Base-by-base conservation (phyloP, 2,113 vertebrate genomes). In the Caracal caracal region DNA sequence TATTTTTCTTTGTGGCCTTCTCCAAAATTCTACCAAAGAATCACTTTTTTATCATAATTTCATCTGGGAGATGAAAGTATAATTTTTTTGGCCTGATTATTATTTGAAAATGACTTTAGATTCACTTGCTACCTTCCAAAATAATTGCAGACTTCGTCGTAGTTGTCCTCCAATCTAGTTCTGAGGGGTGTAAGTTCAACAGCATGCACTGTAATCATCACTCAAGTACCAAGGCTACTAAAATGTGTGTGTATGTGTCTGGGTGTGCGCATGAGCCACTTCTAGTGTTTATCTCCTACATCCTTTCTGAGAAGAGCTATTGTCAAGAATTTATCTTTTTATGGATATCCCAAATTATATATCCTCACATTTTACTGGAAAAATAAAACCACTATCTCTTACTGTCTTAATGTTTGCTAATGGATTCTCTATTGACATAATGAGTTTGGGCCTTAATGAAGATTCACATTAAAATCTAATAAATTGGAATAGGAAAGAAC, bases 11-110 rank as follows among this genome's bases (percentile, higher is more conserved):
- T 96, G 19, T 12, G 10, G 84, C 26, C 1, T 7, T 84, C 43
- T 61, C 68, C 15, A 91, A 75, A 88, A 80, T 11, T n/a, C 11
- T 80, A 95, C 63, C 9, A 40, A 96, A 40, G 30, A 93, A 35
- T 66, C 16, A 26, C 43, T 90, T 10, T 65, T 96, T 91, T 68
- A 70, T 70, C 40, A 80, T 79, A 56, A 30, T 90, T 73, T 96
- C 20, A 78, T 86, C 17, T 61, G 12, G 93, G 20, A 88, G 17
- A 88, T 26, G 4, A 5, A 93, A 86, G 7, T n/a, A 15, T 47
- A 47, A 43, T 24, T 5, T 65, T 90, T 92, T 83, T 92, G 15
- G 2, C 17, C 17, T 91, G 10, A 80, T 61, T 68, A 68, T 68
- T 88, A 68, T n/a, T 68, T 94, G 3, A 84, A 88, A 88, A 61